Base-by-base conservation (phyloP, 2,797 vertebrate genomes). In the Peromyscus eremicus region DNA sequence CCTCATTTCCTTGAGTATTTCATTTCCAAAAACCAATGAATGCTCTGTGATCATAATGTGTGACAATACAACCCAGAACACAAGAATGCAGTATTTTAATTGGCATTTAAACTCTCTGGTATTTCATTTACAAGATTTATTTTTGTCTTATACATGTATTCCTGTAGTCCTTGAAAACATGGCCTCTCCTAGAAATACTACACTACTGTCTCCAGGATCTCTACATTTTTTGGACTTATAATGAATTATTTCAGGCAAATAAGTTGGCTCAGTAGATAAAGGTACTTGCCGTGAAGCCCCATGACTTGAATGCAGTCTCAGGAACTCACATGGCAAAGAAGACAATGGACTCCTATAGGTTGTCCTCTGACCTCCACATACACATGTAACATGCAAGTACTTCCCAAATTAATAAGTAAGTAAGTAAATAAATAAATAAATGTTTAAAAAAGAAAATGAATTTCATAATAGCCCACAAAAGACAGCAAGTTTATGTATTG, bases 1-100 rank as follows among this genome's bases (percentile, higher is more conserved):
- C n/a, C 43, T 79, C 40, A 70, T 93, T 97, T 95, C 66, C 27
- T 66, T 70, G 57, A 89, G 43, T 55, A 88, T 89, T 94, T 95
- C 55, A 79, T 96, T 93, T 95, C 86, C 89, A 91, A 94, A 94
- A 96, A 88, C 66, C 90, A 97, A 90, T 96, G 80, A 88, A 93
- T 93, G 84, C 40, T 17, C 66, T 91, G 25, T 96, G 86, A 87
- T 87, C 55, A 75, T 91, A 93, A n/a, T 64, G 66, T 93, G 89
- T 97, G 66, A 88, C 79, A 85, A 66, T 66, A 43, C 68, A 91
- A 94, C 68, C 85, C 5, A 94, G 90, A 91, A 95, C 92, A 85
- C 32, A 90, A 75, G 94, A 85, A 93, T 57, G 68, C n/a, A 92
- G 10, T 21, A 75, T 94, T 96, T 92, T 96, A 95, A 89, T 83